Conservation (phyloP, 2,797 vertebrate genomes). For the Rhinophrynus dorsalis region DNA sequence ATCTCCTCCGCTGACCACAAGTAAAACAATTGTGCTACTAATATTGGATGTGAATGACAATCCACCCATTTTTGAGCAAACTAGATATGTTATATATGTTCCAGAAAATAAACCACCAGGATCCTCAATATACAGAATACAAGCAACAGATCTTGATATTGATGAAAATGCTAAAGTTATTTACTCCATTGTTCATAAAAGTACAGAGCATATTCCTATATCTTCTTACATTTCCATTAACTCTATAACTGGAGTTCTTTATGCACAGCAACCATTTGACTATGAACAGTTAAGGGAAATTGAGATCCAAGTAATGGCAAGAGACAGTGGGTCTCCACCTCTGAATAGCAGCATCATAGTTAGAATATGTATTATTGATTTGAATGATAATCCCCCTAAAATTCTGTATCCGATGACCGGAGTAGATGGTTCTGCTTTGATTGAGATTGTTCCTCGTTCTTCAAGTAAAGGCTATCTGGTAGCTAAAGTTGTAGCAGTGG, state of each 20-base stretch:
- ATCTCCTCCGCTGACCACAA: constrained; percentile 78
- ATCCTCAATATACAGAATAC: constrained; percentile 78
- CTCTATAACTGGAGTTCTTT: constrained; percentile 82
- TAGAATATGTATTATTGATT: constrained; percentile 88
- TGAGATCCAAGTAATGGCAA: constrained; percentile 80
- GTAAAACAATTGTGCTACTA: constrained; percentile 77
- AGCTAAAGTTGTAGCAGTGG: constrained; percentile 87
- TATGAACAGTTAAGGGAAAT: constrained; percentile 87
- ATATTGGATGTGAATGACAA: constrained; percentile 96
- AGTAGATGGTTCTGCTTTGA: constrained; percentile 67
- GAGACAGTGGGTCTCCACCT: constrained; percentile 79
- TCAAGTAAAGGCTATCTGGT: constrained; percentile 78
- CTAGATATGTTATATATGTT: constrained; percentile 85
- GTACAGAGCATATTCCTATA: constrained; percentile 76
- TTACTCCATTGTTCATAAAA: constrained; percentile 78
- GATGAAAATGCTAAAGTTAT: constrained; percentile 83
- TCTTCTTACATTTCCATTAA: constrained; percentile 89
- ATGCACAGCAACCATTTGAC: constrained; percentile 88
- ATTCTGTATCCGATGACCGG: constrained; percentile 79
- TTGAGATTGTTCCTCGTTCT: constrained; percentile 75
- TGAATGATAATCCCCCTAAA: constrained; percentile 87
- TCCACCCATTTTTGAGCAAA: constrained; percentile 81
- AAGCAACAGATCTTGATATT: constrained; percentile 81
- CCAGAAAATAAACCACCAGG: constrained; percentile 84
- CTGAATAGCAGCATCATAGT: constrained; percentile 80